A percentile compares a stretch with the other conserved stretches of the same genome.
Evolutionary conservation across 23 tunicate genomes (phyloP).

Genomic region (Trididemnum clinides): DNA sequence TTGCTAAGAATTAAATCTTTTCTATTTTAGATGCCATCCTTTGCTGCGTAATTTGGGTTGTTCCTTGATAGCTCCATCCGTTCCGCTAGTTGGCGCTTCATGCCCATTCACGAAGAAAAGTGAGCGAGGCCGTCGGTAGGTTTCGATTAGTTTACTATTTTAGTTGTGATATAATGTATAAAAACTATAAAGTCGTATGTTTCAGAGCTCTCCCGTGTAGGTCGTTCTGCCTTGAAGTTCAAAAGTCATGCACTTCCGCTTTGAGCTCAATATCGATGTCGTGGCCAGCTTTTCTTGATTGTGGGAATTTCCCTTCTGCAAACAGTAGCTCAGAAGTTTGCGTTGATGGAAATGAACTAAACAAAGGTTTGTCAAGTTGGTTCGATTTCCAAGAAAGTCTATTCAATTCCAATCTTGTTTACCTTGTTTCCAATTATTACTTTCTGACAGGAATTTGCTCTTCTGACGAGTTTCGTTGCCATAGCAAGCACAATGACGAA

Average conservation of each 20-base stretch:
- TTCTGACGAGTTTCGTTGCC: slow-evolving; percentile 39
- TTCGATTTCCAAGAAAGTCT: neutral
- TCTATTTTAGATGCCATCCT: slow-evolving; percentile 87
- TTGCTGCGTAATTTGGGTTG: slow-evolving; percentile 58
- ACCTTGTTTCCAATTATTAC: neutral
- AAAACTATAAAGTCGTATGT: neutral
- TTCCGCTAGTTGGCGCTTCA: neutral
- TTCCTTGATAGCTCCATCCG: slow-evolving; percentile 62
- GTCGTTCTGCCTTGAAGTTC: slow-evolving; percentile 59
- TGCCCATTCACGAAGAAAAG: neutral
- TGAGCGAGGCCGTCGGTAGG: neutral
- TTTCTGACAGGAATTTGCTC: slow-evolving; percentile 34
- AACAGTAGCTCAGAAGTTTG: slow-evolving; percentile 8
- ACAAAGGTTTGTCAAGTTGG: neutral
- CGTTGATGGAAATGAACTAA: neutral
- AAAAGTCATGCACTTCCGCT: slow-evolving; percentile 23
- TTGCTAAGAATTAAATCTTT: too few species aligned
- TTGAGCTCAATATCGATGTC: slow-evolving; percentile 36
- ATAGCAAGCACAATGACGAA: neutral
- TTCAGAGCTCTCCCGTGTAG: slow-evolving; percentile 74
- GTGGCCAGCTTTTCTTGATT: slow-evolving; percentile 74
- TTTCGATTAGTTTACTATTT: neutral
- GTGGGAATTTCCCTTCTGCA: slow-evolving; percentile 49
- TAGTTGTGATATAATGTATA: neutral
- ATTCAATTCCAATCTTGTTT: neutral